Evolutionary conservation across 2,888 invertebrate species (phyloP), one percentile per base, ranked within the genome.

Genomic region (Eucriotettix oculatus): DNA sequence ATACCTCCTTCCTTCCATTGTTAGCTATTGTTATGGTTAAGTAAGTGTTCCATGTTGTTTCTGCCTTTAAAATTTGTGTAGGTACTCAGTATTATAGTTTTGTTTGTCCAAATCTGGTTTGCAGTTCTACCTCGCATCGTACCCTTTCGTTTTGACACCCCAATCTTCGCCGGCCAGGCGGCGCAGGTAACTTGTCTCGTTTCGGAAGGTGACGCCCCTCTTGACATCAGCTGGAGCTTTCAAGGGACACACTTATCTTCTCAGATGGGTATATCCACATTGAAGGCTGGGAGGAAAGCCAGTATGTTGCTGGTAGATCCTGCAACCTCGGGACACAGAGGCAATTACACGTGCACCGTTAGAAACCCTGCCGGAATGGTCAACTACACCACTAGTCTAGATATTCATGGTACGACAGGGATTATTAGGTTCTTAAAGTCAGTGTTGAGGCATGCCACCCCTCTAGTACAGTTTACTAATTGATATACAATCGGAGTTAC

Each of bases 51-150:
- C 29, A 29, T 29, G 7, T 29, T 29, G 29, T 29, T 7, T 29
- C 29, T 60, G 53, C 60, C 57, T 60, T 17, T 42, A 16, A n/a
- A 17, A 48, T 52, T 61, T 52, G 14, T 16, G 14, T 58, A 58
- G 14, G 43, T 16, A 56, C 16, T 29, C 29, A 29, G 29, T n/a
- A n/a, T n/a, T n/a, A n/a, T n/a, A n/a, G n/a, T n/a, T n/a, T n/a
- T n/a, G n/a, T 29, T 29, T 29, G 29, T 29, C 29, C 29, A 29
- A 29, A 29, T 29, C 29, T 29, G 29, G 29, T 29, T 82, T 84
- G 74, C 83, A 90, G 89, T 89, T 76, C 72, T 83, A 70, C 89
- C 89, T 72, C 85, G 83, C 74, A 87, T 90, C 75, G 84, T 80
- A 74, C 87, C 88, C 69, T 89, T 89, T 76, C 81, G 82, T 73